Conservation (phyloP, 2,113 vertebrate genomes). For the Odontophorus gujanensis region DNA sequence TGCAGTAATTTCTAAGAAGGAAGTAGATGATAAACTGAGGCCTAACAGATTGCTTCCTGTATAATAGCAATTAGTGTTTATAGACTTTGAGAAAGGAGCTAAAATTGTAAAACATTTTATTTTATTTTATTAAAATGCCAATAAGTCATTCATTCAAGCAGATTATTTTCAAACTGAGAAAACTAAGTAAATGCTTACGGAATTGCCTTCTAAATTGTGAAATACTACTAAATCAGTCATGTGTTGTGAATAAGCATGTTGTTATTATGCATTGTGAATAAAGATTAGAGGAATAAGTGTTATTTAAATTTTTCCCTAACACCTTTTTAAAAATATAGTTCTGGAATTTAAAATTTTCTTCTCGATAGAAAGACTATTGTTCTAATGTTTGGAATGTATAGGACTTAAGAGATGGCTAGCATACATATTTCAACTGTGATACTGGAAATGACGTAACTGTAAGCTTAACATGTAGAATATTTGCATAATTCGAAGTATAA, state of each 20-base stretch:
- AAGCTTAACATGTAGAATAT: background rate
- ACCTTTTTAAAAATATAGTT: background rate
- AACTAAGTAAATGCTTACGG: background rate
- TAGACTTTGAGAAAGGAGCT: background rate
- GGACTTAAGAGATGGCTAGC: background rate
- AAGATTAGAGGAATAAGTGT: background rate
- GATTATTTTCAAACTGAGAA: background rate
- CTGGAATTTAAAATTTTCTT: background rate
- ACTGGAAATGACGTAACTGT: background rate
- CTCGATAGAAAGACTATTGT: background rate
- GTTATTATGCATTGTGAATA: background rate
- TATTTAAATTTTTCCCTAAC: background rate
- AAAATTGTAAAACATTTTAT: background rate
- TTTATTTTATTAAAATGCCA: background rate
- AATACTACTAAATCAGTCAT: background rate
- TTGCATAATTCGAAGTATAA: background rate
- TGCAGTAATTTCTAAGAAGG: background rate
- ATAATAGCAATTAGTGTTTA: background rate
- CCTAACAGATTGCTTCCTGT: background rate
- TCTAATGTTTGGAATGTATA: background rate
- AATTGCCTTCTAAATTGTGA: background rate
- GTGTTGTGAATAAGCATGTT: background rate
- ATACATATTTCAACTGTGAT: background rate
- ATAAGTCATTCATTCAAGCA: background rate
- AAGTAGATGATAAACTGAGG: accelerated